A percentile compares a stretch with the other conserved stretches of the same genome.
These are phyloP conservation scores for Pristionchus mayeri DNA, from an alignment of 2,888 invertebrate genomes.

Conservation along the genomic window DNA sequence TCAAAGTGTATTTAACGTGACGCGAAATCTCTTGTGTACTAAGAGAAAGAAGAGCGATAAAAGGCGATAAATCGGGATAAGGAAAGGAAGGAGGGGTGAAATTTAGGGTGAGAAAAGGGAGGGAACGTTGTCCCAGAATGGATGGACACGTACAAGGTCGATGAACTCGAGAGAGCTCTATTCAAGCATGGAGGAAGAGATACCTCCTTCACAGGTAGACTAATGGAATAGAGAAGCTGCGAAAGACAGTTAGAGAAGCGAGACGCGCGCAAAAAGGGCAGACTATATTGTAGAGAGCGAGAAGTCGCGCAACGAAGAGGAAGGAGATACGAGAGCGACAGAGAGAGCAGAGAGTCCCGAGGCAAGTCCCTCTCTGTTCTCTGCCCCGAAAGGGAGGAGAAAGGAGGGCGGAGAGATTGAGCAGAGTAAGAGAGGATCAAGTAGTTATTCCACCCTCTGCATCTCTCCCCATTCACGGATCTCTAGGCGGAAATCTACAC, in stretches of 20 bases:
- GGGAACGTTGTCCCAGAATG: slow-evolving; percentile 34
- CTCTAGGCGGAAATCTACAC: neutral
- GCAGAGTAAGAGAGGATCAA: neutral
- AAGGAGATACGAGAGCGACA: slow-evolving; percentile 8
- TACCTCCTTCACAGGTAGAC: neutral
- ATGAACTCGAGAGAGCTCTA: slow-evolving; percentile 32
- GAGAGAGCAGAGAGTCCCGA: slow-evolving; percentile 41
- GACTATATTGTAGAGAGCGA: slow-evolving; percentile 11
- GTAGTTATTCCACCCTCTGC: neutral
- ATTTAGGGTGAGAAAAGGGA: slow-evolving; percentile 42
- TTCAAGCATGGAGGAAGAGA: neutral
- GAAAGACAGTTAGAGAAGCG: slow-evolving; percentile 11
- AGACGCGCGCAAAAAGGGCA: neutral
- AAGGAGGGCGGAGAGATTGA: slow-evolving; percentile 24
- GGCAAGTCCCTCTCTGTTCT: slow-evolving; percentile 36
- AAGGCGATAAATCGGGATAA: neutral
- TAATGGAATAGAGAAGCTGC: neutral
- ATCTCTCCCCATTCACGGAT: neutral
- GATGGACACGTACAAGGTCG: slow-evolving; percentile 29
- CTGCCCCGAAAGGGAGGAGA: slow-evolving; percentile 28
- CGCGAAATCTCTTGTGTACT: slow-evolving; percentile 27
- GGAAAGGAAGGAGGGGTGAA: slow-evolving; percentile 30
- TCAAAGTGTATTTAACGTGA: slow-evolving; percentile 41
- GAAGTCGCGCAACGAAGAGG: slow-evolving; percentile 7
- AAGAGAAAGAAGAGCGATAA: slow-evolving; percentile 35